These are phyloP conservation scores for Monodelphis domestica DNA, from an alignment of 2,797 vertebrate genomes.

Conservation along the genomic window DNA sequence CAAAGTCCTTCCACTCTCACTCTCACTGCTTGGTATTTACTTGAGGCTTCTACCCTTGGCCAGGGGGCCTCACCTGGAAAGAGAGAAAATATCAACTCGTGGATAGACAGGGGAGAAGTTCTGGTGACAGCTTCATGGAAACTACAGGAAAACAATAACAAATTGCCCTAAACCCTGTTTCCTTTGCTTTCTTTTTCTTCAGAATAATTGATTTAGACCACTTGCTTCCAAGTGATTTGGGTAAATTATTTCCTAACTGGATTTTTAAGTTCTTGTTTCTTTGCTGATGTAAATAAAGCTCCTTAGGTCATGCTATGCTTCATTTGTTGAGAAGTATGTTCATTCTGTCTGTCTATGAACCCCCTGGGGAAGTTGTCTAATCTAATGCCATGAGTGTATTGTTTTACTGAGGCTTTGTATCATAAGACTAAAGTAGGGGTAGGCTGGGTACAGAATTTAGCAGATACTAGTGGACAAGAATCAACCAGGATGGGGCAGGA, in stretches of 20 bases:
- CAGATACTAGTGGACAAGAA: background rate
- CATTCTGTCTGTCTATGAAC: background rate
- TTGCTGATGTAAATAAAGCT: background rate
- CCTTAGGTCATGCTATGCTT: background rate
- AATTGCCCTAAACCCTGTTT: background rate
- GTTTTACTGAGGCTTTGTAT: background rate
- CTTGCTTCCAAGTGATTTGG: background rate
- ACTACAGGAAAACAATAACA: background rate
- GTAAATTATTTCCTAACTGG: background rate
- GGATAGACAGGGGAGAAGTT: background rate
- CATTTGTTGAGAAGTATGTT: background rate
- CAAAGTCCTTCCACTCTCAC: background rate
- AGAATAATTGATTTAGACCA: background rate
- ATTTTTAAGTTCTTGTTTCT: background rate
- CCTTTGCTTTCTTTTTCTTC: background rate
- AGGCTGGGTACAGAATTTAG: background rate
- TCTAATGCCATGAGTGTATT: background rate
- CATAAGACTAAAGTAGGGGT: background rate
- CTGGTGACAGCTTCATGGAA: background rate
- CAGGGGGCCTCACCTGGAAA: background rate
- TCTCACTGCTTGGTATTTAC: background rate
- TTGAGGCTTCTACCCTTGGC: background rate
- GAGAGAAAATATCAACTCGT: background rate
- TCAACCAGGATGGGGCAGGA: background rate
- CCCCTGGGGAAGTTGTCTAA: background rate